Conservation (phyloP, 1,140 invertebrate genomes). For the Acyrthosiphon pisum region DNA sequence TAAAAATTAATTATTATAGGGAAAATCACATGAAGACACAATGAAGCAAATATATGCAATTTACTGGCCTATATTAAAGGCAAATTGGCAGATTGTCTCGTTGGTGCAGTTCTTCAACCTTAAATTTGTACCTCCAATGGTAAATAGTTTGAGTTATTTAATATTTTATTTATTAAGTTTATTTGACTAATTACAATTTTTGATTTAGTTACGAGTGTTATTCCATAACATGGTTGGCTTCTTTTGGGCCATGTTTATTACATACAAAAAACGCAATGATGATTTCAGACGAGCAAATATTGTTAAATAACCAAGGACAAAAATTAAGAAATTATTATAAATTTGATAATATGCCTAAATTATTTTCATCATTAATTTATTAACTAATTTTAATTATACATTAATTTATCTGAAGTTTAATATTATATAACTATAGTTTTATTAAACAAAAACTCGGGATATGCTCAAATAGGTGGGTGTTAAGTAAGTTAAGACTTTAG, state of each 20-base stretch:
- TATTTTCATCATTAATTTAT: neutral
- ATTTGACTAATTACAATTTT: slow-evolving; percentile 27
- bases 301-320: slow-evolving; percentile 33
- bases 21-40: slow-evolving; percentile 71
- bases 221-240: slow-evolving; percentile 59
- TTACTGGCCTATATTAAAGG: slow-evolving; percentile 69
- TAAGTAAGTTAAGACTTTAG: neutral
- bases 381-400: neutral
- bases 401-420: neutral
- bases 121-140: slow-evolving; percentile 74
- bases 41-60: slow-evolving; percentile 68
- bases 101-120: slow-evolving; percentile 75
- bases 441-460: neutral
- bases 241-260: slow-evolving; percentile 58
- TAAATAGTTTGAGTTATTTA: slow-evolving; percentile 63
- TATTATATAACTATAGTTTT: neutral
- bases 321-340: neutral
- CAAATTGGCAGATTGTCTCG: slow-evolving; percentile 77
- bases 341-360: neutral
- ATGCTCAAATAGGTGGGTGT: slow-evolving; percentile 1
- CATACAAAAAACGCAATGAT: slow-evolving; percentile 56
- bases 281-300: slow-evolving; percentile 51
- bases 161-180: neutral
- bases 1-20: slow-evolving; percentile 62
- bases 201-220: slow-evolving; percentile 58